A percentile compares a stretch with the other conserved stretches of the same genome.
Conservation (phyloP, 2,113 vertebrate genomes). For the Xiphophorus maculatus region DNA sequence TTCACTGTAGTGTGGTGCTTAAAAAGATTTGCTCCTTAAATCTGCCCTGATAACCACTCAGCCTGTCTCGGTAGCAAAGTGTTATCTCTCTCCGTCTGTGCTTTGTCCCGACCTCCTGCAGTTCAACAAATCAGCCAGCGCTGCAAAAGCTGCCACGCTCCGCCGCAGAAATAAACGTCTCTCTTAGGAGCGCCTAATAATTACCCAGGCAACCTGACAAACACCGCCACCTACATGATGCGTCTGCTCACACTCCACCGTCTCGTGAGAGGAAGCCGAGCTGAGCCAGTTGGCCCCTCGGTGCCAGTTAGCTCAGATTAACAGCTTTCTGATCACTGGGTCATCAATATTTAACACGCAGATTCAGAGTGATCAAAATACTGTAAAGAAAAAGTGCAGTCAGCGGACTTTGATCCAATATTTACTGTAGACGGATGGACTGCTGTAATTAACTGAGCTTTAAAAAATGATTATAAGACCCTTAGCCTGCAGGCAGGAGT, state of each 20-base stretch:
- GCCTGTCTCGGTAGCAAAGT: not conserved
- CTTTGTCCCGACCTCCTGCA: slow-evolving; percentile 3
- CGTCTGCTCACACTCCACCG: not conserved
- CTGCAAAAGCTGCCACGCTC: slow-evolving; percentile 1
- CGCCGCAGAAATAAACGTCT: slow-evolving; percentile 22
- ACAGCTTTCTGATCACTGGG: slow-evolving; percentile 4
- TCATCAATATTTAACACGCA: not conserved
- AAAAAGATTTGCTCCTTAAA: slow-evolving; percentile 44
- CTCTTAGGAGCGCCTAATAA: slow-evolving; percentile 19
- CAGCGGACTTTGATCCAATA: not conserved
- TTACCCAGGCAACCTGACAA: slow-evolving; percentile 21
- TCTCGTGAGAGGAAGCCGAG: not conserved
- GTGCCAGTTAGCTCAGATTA: slow-evolving; percentile 8
- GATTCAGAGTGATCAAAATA: not conserved
- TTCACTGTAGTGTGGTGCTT: slow-evolving; percentile 26
- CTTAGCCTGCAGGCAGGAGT: too few relatives aligned
- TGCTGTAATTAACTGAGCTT: not conserved
- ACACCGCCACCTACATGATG: not conserved
- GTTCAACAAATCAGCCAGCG: slow-evolving; percentile 29
- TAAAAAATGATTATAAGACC: not conserved
- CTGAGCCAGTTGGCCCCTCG: not conserved
- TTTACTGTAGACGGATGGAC: too few relatives aligned
- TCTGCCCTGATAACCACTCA: slow-evolving; percentile 27
- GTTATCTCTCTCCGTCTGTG: slow-evolving; percentile 1
- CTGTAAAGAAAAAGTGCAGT: not conserved